Evolutionary conservation across 92 coral and sea anemone genomes (phyloP).

Genomic region (Palythoa heliodiscus): DNA sequence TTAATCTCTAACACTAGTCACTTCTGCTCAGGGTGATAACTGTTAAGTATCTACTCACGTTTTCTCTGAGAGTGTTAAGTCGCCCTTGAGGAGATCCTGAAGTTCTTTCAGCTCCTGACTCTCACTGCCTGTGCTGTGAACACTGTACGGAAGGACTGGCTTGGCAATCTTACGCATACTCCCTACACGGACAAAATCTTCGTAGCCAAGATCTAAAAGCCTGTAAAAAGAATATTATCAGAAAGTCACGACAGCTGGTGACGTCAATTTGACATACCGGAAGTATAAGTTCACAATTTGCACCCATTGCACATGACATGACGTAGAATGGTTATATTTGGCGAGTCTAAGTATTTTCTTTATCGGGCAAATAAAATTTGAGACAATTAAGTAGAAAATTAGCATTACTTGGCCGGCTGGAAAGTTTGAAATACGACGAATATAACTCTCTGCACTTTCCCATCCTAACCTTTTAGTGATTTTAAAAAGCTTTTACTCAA

Average conservation of each 20-base stretch:
- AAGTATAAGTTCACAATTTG: no score
- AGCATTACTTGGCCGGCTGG: no score
- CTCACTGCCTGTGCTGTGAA: conserved; percentile 87
- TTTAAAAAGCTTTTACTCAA: not conserved
- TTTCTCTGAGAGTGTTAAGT: conserved; percentile 76
- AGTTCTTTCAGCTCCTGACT: conserved; percentile 88
- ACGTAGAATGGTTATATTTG: no score
- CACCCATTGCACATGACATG: no score
- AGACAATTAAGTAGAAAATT: no score
- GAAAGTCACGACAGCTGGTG: not conserved
- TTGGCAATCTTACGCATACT: conserved; percentile 97
- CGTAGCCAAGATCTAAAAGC: conserved; percentile 86
- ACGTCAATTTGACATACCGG: no score
- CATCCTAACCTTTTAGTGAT: not conserved
- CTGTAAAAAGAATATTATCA: conserved; percentile 33
- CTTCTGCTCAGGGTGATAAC: not conserved
- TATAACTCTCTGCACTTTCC: not conserved
- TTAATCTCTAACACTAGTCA: not conserved
- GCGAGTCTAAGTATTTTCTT: no score
- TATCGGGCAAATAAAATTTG: no score
- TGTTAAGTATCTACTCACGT: conserved; percentile 46
- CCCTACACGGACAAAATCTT: conserved; percentile 97
- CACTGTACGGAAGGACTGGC: conserved; percentile 87
- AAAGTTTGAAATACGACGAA: not conserved
- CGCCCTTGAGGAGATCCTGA: conserved; percentile 80